Base-by-base conservation (phyloP, 2,888 invertebrate genomes). In the Drosophila flavopinicola region DNA sequence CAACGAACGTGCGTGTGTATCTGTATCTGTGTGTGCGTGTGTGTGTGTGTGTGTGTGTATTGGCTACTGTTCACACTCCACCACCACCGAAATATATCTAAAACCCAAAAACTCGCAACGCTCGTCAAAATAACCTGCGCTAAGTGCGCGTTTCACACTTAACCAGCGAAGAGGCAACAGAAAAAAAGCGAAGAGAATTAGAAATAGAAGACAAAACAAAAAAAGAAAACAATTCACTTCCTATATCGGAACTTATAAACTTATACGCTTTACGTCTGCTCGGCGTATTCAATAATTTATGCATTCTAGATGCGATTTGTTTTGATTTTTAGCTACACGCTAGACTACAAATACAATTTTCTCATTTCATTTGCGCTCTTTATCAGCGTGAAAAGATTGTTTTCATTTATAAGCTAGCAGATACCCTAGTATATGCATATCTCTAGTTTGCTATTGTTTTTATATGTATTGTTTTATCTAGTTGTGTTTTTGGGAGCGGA, bases 121-220 rank as follows among this genome's bases (percentile, higher is more conserved):
- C 51, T 70, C 65, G 51, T 59, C 75, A 54, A 17, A 10, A 48
- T 57, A 71, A 74, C 49, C 71, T 53, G 71, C 57, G 65, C 41
- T 47, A 68, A 70, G 68, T 70, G 68, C 71, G 65, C 71, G 47
- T 71, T 72, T 72, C 75, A 72, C 71, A 72, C 71, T 72, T 70
- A 35, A 51, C 33, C 75, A 58, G 47, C 20, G 51, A 23, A 49
- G 25, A 29, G 15, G n/a, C 24, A n/a, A 13, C 25, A n/a, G 10
- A 33, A 11, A 20, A 10, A 24, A 30, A 44, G 39, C 6, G 7
- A 11, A 20, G 23, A 24, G 11, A 35, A 23, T 25, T 17, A 27
- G 20, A 45, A 30, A 37, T 9, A 24, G 29, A 45, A 47, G 33
- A 29, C 9, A 39, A 24, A 39, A 25, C 13, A 39, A 15, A 15